Evolutionary conservation across 2,113 vertebrate genomes (phyloP).

Genomic region (Fulmarus glacialis): DNA sequence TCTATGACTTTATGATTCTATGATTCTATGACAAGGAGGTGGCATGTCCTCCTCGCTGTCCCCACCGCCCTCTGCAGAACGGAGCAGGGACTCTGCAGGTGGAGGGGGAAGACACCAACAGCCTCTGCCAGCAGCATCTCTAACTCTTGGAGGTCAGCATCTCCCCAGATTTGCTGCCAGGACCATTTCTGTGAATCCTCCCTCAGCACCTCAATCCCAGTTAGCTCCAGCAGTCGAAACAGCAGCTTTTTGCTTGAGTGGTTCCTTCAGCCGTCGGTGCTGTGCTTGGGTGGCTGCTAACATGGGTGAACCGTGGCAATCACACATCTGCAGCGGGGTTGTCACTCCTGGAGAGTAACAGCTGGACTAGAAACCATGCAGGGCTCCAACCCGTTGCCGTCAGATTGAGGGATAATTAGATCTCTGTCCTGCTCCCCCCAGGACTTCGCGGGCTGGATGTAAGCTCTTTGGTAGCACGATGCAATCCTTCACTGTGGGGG

Average conservation of each 20-base stretch:
- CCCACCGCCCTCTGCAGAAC: accelerated
- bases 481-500: not conserved
- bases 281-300: not conserved
- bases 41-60: not conserved
- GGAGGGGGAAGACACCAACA: not conserved
- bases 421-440: not conserved
- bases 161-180: not conserved
- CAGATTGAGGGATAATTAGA: not conserved
- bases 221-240: not conserved
- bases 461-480: not conserved
- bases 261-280: not conserved
- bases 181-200: not conserved
- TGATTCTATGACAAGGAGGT: not conserved
- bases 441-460: not conserved
- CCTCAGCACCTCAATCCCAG: not conserved
- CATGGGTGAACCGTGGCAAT: not conserved
- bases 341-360: not conserved
- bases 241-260: not conserved
- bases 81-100: not conserved
- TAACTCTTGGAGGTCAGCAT: not conserved
- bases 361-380: not conserved
- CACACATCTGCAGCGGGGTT: not conserved
- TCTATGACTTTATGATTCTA: no score
- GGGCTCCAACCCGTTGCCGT: not conserved
- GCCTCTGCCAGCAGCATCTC: not conserved